phyloP scores from a whole-genome alignment of 2,113 vertebrate species.

The Heterocephalus glaber region DNA sequence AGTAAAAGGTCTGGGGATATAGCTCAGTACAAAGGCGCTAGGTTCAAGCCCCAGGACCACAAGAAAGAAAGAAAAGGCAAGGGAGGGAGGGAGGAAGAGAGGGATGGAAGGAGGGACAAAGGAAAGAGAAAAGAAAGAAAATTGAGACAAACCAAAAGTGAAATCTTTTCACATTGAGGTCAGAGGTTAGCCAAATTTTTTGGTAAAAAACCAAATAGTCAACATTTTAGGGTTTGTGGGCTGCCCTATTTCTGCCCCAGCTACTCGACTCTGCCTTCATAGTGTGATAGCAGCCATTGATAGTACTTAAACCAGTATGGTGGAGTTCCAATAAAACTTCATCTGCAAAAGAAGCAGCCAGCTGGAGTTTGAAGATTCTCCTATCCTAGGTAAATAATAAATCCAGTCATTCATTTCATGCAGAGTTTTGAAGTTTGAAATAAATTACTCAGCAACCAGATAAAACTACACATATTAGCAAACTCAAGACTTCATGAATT shows the following conservation, averaged over 20 bases:
- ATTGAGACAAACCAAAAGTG: constrained; percentile 24
- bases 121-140: neutral
- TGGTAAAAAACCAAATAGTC: neutral
- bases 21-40: neutral
- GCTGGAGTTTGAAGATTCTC: neutral
- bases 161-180: constrained; percentile 38
- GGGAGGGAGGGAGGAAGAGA: neutral
- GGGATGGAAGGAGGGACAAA: neutral
- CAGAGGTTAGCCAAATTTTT: neutral
- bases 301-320: neutral
- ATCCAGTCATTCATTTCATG: constrained; percentile 46
- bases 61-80: neutral
- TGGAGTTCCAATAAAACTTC: neutral
- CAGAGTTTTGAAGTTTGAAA: constrained; percentile 42
- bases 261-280: neutral
- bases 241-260: neutral
- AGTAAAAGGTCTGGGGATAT: neutral
- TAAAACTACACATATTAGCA: constrained; percentile 59
- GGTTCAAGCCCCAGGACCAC: neutral
- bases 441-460: constrained; percentile 61
- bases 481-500: constrained; percentile 66
- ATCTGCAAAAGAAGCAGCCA: constrained; percentile 24
- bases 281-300: neutral
- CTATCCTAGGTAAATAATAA: constrained; percentile 2
- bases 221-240: neutral